Evolutionary conservation across 2,113 vertebrate genomes (phyloP).

Genomic region (Daboia siamensis): DNA sequence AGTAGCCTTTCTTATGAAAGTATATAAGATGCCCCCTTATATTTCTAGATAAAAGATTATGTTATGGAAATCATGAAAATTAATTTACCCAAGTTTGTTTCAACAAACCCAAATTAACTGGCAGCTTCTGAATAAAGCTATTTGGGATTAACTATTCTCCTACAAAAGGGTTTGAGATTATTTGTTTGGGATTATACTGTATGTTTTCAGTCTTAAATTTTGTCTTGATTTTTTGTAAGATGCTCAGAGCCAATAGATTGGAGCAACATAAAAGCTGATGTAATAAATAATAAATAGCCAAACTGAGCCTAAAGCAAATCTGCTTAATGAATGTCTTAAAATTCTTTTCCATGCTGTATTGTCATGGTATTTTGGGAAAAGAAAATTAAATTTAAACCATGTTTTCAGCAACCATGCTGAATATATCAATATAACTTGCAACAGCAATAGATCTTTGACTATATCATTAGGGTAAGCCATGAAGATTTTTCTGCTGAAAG

Average conservation of each 20-base stretch:
- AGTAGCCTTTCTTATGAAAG: neutral
- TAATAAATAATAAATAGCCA: neutral
- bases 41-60: neutral
- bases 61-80: neutral
- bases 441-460: neutral
- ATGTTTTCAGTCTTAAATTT: neutral
- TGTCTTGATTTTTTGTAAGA: neutral
- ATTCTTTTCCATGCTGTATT: neutral
- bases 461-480: neutral
- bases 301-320: neutral
- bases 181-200: neutral
- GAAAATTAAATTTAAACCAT: neutral
- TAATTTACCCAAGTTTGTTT: neutral
- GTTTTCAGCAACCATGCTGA: neutral
- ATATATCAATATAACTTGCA: neutral
- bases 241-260: neutral
- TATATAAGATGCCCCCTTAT: neutral
- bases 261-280: neutral
- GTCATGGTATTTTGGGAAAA: accelerated
- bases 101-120: neutral
- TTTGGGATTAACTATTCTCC: neutral
- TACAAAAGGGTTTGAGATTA: neutral
- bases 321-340: neutral
- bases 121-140: neutral
- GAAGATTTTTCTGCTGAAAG: neutral